These are phyloP conservation scores for Gryon sp. DNA, from an alignment of 1,140 invertebrate species.

Conservation along the genomic window DNA sequence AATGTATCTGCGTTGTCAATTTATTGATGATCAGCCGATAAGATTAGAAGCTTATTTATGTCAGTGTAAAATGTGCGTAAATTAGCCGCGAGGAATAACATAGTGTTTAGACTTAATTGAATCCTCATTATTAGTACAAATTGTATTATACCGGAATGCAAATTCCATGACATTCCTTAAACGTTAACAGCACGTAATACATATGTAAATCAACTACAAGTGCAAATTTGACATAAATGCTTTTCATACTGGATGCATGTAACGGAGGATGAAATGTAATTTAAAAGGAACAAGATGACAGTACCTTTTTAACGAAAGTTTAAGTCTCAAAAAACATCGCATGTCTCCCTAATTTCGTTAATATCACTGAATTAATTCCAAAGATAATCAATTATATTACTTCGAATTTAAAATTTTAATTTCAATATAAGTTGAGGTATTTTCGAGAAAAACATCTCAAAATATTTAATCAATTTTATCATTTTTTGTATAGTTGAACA, in stretches of 20 bases:
- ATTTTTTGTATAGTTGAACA: too few species aligned
- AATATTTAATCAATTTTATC: too few species aligned
- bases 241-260: conserved; percentile 29
- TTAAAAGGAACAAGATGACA: conserved; percentile 1
- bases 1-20: not conserved
- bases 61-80: not conserved
- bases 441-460: too few species aligned
- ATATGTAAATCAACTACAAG: conserved; percentile 45
- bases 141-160: conserved; percentile 26
- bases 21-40: not conserved
- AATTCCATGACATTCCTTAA: conserved; percentile 22
- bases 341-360: too few species aligned
- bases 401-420: too few species aligned
- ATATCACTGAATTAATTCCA: too few species aligned
- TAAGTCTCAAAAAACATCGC: conserved; percentile 24
- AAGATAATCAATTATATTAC: too few species aligned
- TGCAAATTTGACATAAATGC: conserved; percentile 60
- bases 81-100: not conserved
- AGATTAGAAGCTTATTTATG: conserved; percentile 14
- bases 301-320: too few species aligned
- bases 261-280: conserved; percentile 20
- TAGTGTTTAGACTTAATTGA: conserved; percentile 22
- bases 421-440: too few species aligned
- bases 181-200: conserved; percentile 33
- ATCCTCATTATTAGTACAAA: conserved; percentile 37